phyloP scores from a whole-genome alignment of 2,888 invertebrate species.

The Smittia sp. region DNA sequence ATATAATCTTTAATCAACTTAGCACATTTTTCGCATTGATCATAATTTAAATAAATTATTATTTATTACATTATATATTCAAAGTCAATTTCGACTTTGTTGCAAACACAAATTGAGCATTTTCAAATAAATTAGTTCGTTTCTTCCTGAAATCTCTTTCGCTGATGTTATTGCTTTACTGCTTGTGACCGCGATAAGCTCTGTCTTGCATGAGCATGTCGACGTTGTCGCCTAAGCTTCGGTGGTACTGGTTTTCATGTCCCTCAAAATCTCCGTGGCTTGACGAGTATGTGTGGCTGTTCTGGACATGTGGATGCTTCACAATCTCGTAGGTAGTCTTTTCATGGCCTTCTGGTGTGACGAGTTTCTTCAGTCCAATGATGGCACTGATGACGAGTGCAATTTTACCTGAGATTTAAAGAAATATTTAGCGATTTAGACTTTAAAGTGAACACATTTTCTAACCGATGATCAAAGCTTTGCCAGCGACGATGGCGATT shows the following conservation, averaged over 20 bases:
- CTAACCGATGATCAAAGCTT: slow-evolving; percentile 71
- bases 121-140: not conserved
- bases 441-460: not conserved
- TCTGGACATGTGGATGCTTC: slow-evolving; percentile 78
- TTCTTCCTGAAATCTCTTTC: not conserved
- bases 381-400: slow-evolving; percentile 75
- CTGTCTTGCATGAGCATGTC: slow-evolving; percentile 64
- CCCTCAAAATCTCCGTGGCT: slow-evolving; percentile 64
- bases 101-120: not conserved
- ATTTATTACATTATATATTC: not conserved
- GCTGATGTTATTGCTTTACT: not conserved
- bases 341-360: slow-evolving; percentile 67
- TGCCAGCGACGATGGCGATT: slow-evolving; percentile 73
- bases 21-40: not conserved
- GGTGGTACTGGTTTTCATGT: slow-evolving; percentile 61
- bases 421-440: not conserved
- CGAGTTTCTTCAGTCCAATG: slow-evolving; percentile 75
- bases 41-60: slow-evolving; percentile 20
- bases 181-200: slow-evolving; percentile 56
- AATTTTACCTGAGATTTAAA: slow-evolving; percentile 58
- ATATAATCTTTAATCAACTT: no score
- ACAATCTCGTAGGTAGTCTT: slow-evolving; percentile 83
- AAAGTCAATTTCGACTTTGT: not conserved
- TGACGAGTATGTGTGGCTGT: slow-evolving; percentile 72
- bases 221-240: slow-evolving; percentile 57